A percentile compares a stretch with the other conserved stretches of the same genome.
Conservation (phyloP, 2,797 vertebrate species). For the Pseudocheirus occidentalis region DNA sequence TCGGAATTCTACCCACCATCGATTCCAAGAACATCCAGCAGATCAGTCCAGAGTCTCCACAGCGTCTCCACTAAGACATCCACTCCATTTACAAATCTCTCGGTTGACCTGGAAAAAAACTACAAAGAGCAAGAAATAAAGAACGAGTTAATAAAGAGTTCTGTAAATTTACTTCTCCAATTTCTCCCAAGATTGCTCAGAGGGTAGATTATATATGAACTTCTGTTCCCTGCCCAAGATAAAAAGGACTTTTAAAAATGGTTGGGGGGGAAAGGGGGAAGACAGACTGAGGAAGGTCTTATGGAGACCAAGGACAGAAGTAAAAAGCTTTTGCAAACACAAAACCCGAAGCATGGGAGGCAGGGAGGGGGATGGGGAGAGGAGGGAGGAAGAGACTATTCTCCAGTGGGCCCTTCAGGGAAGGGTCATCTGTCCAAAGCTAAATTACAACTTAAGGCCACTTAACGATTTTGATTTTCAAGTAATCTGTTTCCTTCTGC, state of each 20-base stretch:
- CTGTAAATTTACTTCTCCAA: rapidly evolving
- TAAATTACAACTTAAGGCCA: neutral
- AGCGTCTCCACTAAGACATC: constrained; percentile 93
- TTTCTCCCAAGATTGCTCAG: rapidly evolving
- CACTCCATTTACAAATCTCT: constrained; percentile 95
- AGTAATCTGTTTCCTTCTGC: neutral
- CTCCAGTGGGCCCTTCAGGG: neutral
- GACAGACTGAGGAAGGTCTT: too few species aligned
- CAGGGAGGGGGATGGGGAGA: neutral
- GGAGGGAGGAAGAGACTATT: neutral
- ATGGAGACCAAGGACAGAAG: neutral
- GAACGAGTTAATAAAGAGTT: neutral
- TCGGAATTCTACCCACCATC: constrained; percentile 88
- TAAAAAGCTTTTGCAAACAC: rapidly evolving
- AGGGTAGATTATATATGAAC: neutral
- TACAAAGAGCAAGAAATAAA: constrained; percentile 78
- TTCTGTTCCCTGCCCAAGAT: neutral
- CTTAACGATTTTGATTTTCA: neutral
- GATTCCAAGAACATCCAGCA: constrained; percentile 96
- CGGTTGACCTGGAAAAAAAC: constrained; percentile 95
- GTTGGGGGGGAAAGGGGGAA: too few species aligned
- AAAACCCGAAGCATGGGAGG: rapidly evolving
- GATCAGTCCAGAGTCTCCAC: constrained; percentile 96
- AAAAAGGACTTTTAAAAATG: neutral
- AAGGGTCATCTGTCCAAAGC: neutral